Evolutionary conservation across 2,888 invertebrate species (phyloP), one percentile per base, ranked within the genome.

Genomic region (Mythimna ferrago): DNA sequence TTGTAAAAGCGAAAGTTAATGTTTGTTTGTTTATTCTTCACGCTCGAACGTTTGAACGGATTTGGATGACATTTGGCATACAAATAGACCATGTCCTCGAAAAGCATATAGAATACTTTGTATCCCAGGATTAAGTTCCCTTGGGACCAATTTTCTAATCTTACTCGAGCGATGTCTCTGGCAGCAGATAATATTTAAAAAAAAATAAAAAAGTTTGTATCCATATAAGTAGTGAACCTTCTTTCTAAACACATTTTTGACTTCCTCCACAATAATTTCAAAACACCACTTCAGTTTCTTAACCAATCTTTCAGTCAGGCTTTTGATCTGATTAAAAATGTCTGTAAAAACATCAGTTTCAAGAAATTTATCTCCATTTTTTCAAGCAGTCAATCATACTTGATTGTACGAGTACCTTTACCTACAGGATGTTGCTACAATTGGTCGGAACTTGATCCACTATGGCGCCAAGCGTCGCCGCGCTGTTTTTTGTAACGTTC

Each of bases 401-500:
- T 48, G 4, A 32, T 54, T 32, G 38, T n/a, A 53, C 19, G n/a
- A 48, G 16, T 54, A 54, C 60, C 60, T 77, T 60, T 21, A 26
- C 57, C 60, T 72, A 76, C 77, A 72, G 73, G 64, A 57, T 73
- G 71, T 71, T 76, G 54, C 61, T 60, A 58, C 78, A 64, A 73
- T 78, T 64, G 76, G 72, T 76, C 51, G 70, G 62, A 66, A 73
- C 72, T 76, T 67, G 75, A 81, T 81, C 81, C 71, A 76, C 71
- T 82, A 53, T 53, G 80, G 81, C 81, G 81, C 85, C 83, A 76
- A 78, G 11, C 57, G 70, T 77, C 81, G 78, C 82, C 82, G 83
- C 88, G 73, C 90, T 91, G 89, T 91, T 93, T 94, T 94, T 94
- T 92, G 90, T 91, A 87, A 82, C 56, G 70, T 81, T 81, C 89